A percentile compares a stretch with the other conserved stretches of the same genome.
Conservation (phyloP, 1,140 invertebrate species). For the Drosophila chauvacae region DNA sequence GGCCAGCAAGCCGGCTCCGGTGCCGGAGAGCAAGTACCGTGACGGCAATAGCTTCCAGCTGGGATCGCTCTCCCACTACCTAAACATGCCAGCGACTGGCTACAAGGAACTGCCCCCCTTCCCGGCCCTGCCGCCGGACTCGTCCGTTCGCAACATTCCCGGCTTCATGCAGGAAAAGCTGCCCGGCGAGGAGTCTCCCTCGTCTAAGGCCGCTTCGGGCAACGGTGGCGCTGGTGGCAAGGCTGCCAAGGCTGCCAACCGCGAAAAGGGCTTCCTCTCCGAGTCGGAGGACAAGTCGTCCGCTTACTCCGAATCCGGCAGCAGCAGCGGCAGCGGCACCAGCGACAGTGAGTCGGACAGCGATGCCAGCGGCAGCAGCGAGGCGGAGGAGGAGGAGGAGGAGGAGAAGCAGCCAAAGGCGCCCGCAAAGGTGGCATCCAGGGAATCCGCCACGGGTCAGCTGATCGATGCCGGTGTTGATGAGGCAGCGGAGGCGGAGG, state of each 20-base stretch:
- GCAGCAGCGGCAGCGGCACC: constrained; percentile 48
- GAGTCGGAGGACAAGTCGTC: constrained; percentile 80
- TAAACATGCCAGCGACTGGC: constrained; percentile 93
- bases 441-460: constrained; percentile 10
- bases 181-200: constrained; percentile 35
- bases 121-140: constrained; percentile 91
- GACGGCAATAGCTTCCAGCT: constrained; percentile 95
- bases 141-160: constrained; percentile 91
- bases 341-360: constrained; percentile 64
- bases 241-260: constrained; percentile 21
- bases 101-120: constrained; percentile 96
- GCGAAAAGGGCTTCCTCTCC: constrained; percentile 76
- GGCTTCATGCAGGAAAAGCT: constrained; percentile 82
- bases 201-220: constrained; percentile 18
- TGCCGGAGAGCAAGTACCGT: constrained; percentile 88
- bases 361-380: constrained; percentile 57
- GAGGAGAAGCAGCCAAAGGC: no score
- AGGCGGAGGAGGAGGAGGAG: constrained; percentile 57
- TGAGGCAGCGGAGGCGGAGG: neutral
- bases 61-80: constrained; percentile 97
- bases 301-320: constrained; percentile 63
- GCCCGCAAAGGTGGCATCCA: constrained; percentile 14
- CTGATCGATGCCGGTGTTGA: constrained; percentile 36
- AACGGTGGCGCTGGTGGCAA: constrained; percentile 20
- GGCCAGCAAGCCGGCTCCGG: constrained; percentile 96